A percentile compares a stretch with the other conserved stretches of the same genome.
These are phyloP conservation scores for Peromyscus maniculatus DNA, from an alignment of 2,113 vertebrate species.

Conservation along the genomic window DNA sequence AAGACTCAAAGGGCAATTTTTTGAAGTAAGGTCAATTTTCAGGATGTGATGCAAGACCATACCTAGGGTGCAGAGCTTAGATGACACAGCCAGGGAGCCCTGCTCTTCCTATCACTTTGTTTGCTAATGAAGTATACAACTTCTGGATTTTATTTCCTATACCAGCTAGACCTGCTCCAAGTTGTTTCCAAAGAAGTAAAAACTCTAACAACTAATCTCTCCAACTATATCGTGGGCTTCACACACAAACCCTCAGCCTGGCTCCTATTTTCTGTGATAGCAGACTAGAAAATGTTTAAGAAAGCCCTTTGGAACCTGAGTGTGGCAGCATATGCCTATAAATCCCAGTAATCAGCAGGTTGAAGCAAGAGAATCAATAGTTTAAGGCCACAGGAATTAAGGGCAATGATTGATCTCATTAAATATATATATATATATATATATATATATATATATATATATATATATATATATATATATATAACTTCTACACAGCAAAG, in stretches of 20 bases:
- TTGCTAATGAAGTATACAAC: background rate
- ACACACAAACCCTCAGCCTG: constrained; percentile 18
- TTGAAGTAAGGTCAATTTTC: constrained; percentile 36
- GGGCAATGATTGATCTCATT: background rate
- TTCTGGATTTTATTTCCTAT: constrained; percentile 29
- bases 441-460: too few species aligned
- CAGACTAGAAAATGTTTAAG: background rate
- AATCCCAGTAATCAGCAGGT: background rate
- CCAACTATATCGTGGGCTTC: background rate
- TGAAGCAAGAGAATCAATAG: background rate
- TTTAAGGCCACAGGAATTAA: background rate
- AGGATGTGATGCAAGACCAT: background rate
- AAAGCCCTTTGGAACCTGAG: background rate
- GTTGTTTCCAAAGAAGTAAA: constrained; percentile 48
- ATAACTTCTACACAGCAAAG: background rate
- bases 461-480: too few species aligned
- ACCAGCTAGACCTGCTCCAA: background rate
- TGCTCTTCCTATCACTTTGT: constrained; percentile 4
- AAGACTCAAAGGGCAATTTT: constrained; percentile 34
- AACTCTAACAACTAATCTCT: constrained; percentile 47
- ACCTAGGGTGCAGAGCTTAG: background rate
- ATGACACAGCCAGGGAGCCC: background rate
- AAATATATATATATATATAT: background rate
- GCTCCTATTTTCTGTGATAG: background rate
- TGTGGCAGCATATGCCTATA: background rate